Base-by-base conservation (phyloP, 2,888 invertebrate genomes). In the Caenorhabditis angaria region DNA sequence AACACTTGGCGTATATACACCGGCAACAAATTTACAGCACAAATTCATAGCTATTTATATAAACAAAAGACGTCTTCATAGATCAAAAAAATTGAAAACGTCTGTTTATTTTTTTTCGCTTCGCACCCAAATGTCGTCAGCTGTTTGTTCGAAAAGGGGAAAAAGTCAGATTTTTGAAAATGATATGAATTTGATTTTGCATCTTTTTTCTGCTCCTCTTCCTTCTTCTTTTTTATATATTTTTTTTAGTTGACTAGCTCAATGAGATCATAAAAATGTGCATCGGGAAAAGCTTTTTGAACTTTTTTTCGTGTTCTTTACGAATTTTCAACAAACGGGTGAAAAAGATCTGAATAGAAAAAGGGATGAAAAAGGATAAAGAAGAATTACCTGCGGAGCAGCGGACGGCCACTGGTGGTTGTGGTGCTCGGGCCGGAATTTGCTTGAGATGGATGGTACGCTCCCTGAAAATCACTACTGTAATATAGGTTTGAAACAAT, bases 321-420 rank as follows among this genome's bases (percentile, higher is more conserved):
- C n/a, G n/a, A n/a, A 41, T 41, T 41, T 32, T 32, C 5, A 8
- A 8, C 10, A 10, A 32, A 32, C 5, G 32, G 10, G 32, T 12
- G 18, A 41, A 41, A 12, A 41, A 3, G 41, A 41, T 12, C 10
- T 12, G 41, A 10, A 41, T 14, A 41, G 41, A 41, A 14, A 18
- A 41, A 14, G 41, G 18, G 18, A 41, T 3, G 18, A 10, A 41
- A 14, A 41, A 14, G 18, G 10, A 10, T 41, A 32, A 8, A 32
- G 32, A 32, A 32, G 32, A 41, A 22, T 61, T 51, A 82, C 82
- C 80, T 82, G 76, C 69, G 82, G 81, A 81, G 81, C 77, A 79
- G 81, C 65, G 81, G 82, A 71, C 78, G 82, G 82, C 82, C 82
- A 82, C 76, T 78, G 76, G 78, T 82, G 82, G 76, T 79, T 81